These are phyloP conservation scores for Patella ulyssiponensis DNA, from an alignment of 2,888 invertebrate genomes.

Conservation along the genomic window DNA sequence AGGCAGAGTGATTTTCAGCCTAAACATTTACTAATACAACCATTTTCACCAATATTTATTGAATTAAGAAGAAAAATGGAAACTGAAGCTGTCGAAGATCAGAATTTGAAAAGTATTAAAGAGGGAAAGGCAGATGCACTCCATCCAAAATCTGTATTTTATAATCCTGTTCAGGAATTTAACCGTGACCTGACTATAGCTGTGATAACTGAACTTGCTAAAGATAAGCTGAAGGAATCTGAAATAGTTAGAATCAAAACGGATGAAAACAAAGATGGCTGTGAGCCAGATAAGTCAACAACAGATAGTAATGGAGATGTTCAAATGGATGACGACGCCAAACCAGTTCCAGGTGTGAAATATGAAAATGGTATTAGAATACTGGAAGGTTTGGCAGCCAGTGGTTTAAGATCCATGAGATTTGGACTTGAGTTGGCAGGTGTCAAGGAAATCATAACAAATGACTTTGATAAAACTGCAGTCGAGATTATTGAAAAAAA, in stretches of 20 bases:
- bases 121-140: constrained; percentile 88
- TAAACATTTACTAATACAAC: too few relatives aligned
- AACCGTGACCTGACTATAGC: constrained; percentile 87
- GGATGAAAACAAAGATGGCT: not conserved
- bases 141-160: constrained; percentile 85
- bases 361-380: constrained; percentile 75
- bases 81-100: constrained; percentile 16
- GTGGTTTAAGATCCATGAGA: constrained; percentile 93
- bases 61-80: not conserved
- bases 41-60: not conserved
- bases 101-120: constrained; percentile 58
- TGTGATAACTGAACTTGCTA: constrained; percentile 63
- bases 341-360: constrained; percentile 55
- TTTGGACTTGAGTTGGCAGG: constrained; percentile 94
- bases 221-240: constrained; percentile 37
- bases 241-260: not conserved
- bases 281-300: not conserved
- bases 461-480: constrained; percentile 89
- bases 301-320: not conserved
- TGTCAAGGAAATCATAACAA: constrained; percentile 84
- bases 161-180: constrained; percentile 94
- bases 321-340: constrained; percentile 22
- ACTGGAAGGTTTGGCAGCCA: constrained; percentile 95
- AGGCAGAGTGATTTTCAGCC: too few relatives aligned
- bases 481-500: constrained; percentile 89